These are phyloP conservation scores for Chionodraco myersi DNA, from an alignment of 2,113 vertebrate species.

Conservation along the genomic window DNA sequence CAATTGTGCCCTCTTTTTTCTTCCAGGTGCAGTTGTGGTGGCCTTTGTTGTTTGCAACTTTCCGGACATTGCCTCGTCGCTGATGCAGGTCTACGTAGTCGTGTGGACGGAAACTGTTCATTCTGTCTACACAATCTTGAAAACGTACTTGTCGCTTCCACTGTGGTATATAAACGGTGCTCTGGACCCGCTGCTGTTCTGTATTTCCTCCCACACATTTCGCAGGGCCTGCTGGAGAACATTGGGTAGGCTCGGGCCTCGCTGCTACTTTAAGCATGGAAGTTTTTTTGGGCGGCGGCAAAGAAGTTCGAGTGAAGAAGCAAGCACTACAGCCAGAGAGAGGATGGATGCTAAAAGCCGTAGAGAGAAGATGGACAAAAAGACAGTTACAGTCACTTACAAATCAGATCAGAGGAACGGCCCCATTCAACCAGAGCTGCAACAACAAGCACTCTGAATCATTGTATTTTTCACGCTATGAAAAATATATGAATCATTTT, in stretches of 20 bases:
- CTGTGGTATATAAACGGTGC: conserved; percentile 86
- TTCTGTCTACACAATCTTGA: conserved; percentile 81
- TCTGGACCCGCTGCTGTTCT: conserved; percentile 85
- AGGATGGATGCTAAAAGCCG: conserved; percentile 11
- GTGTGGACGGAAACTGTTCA: conserved; percentile 79
- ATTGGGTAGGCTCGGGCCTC: conserved; percentile 55
- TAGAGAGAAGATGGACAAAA: conserved; percentile 1
- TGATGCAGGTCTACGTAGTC: conserved; percentile 84
- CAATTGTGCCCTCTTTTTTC: background rate
- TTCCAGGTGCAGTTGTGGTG: conserved; percentile 81
- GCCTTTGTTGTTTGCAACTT: conserved; percentile 86
- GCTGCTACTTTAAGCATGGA: conserved; percentile 39
- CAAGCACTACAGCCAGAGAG: conserved; percentile 22
- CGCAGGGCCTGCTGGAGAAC: conserved; percentile 82
- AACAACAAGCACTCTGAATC: background rate
- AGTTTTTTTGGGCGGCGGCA: conserved; percentile 26
- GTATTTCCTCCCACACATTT: conserved; percentile 84
- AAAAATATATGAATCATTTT: background rate
- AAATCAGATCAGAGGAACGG: background rate
- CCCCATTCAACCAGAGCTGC: conserved; percentile 7
- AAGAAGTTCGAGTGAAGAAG: conserved; percentile 34
- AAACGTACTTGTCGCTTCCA: conserved; percentile 83
- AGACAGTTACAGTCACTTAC: background rate
- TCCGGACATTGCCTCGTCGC: conserved; percentile 82
- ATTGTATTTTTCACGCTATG: conserved; percentile 4